Evolutionary conservation across 2,888 invertebrate genomes (phyloP).

Genomic region (Timema cristinae): DNA sequence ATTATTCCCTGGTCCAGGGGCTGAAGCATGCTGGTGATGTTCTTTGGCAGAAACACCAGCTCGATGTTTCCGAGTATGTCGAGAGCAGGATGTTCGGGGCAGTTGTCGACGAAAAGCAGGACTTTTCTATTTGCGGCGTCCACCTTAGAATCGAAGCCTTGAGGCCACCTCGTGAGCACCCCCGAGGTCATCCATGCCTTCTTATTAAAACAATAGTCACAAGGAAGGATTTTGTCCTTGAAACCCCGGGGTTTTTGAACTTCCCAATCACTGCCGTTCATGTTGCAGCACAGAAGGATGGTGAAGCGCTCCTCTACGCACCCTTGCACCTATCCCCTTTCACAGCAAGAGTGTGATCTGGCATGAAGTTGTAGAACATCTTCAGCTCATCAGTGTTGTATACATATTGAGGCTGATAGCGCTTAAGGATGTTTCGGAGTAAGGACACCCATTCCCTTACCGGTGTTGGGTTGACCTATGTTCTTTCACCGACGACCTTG

Average conservation of each 20-base stretch:
- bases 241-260: no score
- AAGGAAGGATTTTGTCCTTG: no score
- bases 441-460: no score
- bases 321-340: not conserved
- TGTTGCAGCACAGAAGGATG: not conserved
- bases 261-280: no score
- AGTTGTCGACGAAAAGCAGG: no score
- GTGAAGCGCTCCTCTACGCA: not conserved
- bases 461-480: not conserved
- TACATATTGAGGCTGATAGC: not conserved
- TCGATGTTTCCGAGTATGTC: no score
- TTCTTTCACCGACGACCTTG: not conserved
- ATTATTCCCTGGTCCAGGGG: no score
- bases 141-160: conserved; percentile 17
- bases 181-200: conserved; percentile 19
- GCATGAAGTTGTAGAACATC: conserved; percentile 1
- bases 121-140: not conserved
- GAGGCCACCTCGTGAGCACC: conserved; percentile 18
- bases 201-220: conserved; percentile 7
- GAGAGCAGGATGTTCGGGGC: no score
- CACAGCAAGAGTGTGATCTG: not conserved
- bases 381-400: not conserved
- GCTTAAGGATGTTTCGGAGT: no score
- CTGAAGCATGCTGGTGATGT: no score
- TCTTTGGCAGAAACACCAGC: no score